phyloP scores from a whole-genome alignment of 2,797 vertebrate species.

The Synanceia verrucosa region DNA sequence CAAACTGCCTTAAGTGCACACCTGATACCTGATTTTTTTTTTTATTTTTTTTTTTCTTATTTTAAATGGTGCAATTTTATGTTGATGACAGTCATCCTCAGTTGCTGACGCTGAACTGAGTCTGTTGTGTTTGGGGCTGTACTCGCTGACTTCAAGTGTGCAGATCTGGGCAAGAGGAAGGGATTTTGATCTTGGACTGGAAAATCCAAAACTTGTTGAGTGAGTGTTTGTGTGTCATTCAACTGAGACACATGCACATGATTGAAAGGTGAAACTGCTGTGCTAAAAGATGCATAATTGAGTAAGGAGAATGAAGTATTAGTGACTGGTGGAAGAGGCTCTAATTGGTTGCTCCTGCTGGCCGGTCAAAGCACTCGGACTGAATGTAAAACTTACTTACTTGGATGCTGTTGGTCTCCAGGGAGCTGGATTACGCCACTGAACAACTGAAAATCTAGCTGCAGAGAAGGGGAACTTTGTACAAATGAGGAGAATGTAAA shows the following conservation, averaged over 20 bases:
- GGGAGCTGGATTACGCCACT: constrained; percentile 13
- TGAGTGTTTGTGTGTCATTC: neutral
- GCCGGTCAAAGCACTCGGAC: neutral
- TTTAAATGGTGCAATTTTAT: neutral
- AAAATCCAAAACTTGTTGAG: constrained; percentile 16
- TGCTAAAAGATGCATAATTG: neutral
- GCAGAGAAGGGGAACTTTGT: constrained; percentile 1
- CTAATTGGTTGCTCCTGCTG: constrained; percentile 5
- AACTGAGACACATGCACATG: constrained; percentile 1
- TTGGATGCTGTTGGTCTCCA: constrained; percentile 5
- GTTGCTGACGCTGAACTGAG: neutral
- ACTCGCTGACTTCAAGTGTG: neutral
- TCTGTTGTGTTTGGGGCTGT: constrained; percentile 2
- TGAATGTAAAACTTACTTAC: constrained; percentile 26
- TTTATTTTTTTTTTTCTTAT: neutral
- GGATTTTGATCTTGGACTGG: neutral
- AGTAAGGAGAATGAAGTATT: constrained; percentile 1
- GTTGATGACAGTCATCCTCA: neutral
- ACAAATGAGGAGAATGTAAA: constrained; percentile 5
- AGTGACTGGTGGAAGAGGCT: constrained; percentile 26
- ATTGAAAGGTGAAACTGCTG: constrained; percentile 19
- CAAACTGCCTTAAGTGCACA: neutral
- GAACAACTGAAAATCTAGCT: constrained; percentile 24
- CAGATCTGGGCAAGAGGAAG: neutral
- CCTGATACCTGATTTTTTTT: neutral